Evolutionary conservation across 2,797 vertebrate species (phyloP), one percentile per base, ranked within the genome.

Genomic region (Epinephelus malabaricus): DNA sequence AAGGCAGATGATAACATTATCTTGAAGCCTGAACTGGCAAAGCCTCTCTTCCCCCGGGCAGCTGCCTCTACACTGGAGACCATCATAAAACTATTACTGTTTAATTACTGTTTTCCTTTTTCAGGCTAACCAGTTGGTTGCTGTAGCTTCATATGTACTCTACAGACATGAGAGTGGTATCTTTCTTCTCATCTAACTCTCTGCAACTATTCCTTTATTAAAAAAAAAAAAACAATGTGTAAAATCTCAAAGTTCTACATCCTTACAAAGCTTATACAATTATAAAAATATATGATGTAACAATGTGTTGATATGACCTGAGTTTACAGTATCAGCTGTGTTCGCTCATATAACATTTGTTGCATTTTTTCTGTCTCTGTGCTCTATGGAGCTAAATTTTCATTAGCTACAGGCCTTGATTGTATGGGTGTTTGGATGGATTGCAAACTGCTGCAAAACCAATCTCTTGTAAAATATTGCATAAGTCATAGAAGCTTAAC

Each of bases 401-500:
- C 34, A 8, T 34, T 6, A 34, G 14, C 23, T 50, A 40, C 14
- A 60, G 19, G 7, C 40, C 4, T 47, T 47, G 8, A 18, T 46
- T 14, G 51, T 23, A 23, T 34, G 34, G 34, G 34, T 34, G 34
- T 34, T 34, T 34, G 6, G 5, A 2, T 49, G 9, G 7, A 53
- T 12, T 53, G 66, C 66, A 68, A 55, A 55, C 5, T 14, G 54
- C 23, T 23, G 45, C 10, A 56, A 64, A 63, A 58, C 8, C 23
- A 23, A 63, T 49, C 2, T 4, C 19, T 60, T 12, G 12, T 27
- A 18, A 45, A 64, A 23, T 21, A 43, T n/a, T 59, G 27, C 19
- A 6, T 19, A 51, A 73, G 53, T 43, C 14, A 46, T 15, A 25
- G 14, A 65, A 54, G 18, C 14, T n/a, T 0, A 64, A 30, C 13